Evolutionary conservation across 2,113 vertebrate species (phyloP), one percentile per base, ranked within the genome.

Genomic region (Benitochromis conjunctus): DNA sequence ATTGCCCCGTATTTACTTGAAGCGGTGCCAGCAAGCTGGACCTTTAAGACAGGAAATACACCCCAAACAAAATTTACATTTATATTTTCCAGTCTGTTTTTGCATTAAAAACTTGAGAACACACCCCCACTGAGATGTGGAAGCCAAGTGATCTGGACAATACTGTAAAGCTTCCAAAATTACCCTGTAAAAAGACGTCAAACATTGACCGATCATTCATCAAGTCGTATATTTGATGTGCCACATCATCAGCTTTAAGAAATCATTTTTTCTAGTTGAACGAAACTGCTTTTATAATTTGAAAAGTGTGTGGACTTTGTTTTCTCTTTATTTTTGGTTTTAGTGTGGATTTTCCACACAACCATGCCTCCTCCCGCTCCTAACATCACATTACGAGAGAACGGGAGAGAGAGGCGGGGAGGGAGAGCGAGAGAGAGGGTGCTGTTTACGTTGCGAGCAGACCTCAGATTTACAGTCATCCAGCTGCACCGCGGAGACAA

Each of bases 401-500:
- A 29, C 18, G 10, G 57, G n/a, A 84, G 60, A 55, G 57, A 57
- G 66, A 60, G 74, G 55, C 19, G 36, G 85, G 60, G 90, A 84
- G 81, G 43, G 14, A 74, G 83, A 53, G 82, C 60, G 76, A 74
- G 66, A 48, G 81, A 51, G 82, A 69, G 81, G 51, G 83, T 41
- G 86, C 41, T 88, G 88, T 91, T 91, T 88, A 84, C 91, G 66
- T 43, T 24, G 80, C 36, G 78, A 66, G 53, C 12, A 86, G 62
- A 78, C 4, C 76, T 80, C 41, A 51, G 24, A 24, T 51, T 48
- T 54, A 5, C 5, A 86, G 41, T 21, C 55, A 77, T 60, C 86
- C 87, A 79, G 54, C 88, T 77, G 54, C 82, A 69, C 34, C 76
- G n/a, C 24, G 5, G 78, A 77, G 71, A 84, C 81, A 57, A 53